Percentiles rank a stretch among this genome's conserved stretches.
phyloP scores from a whole-genome alignment of 2,888 invertebrate species.

The Platerodrilus igneus region DNA sequence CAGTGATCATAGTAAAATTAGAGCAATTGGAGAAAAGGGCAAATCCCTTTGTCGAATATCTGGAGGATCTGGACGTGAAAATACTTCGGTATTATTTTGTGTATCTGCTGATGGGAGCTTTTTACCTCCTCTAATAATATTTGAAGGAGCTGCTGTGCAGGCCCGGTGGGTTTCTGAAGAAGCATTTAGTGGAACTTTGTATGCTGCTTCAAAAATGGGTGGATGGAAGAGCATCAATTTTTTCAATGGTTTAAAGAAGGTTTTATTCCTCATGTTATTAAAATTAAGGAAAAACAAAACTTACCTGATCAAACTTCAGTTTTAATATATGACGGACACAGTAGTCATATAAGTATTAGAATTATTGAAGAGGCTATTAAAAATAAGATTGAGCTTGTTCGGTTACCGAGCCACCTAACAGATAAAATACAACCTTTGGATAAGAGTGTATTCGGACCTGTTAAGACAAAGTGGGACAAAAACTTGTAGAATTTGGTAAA shows the following conservation, averaged over 20 bases:
- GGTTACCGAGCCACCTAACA: constrained; percentile 19
- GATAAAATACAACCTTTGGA: constrained; percentile 25
- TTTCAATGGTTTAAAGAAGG: constrained; percentile 15
- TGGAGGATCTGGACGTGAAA: no score
- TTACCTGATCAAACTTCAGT: constrained; percentile 1
- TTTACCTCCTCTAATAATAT: constrained; percentile 29
- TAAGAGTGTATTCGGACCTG: constrained; percentile 19
- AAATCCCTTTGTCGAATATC: no score
- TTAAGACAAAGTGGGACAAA: constrained; percentile 22
- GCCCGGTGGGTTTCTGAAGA: constrained; percentile 14
- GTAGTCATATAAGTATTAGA: constrained; percentile 1
- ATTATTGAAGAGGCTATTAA: constrained; percentile 1
- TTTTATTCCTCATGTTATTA: constrained; percentile 7
- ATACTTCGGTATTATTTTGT: no score
- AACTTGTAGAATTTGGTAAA: constrained; percentile 22
- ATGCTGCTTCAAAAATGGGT: constrained; percentile 27
- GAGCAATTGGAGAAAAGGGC: no score
- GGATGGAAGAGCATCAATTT: constrained; percentile 27
- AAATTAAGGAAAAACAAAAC: neutral
- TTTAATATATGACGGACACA: constrained; percentile 2
- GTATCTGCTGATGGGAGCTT: no score
- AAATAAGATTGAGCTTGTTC: neutral
- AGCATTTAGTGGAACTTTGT: constrained; percentile 25
- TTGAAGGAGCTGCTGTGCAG: constrained; percentile 27
- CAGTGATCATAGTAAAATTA: no score